phyloP scores from a whole-genome alignment of 92 coral and sea anemone genomes.

The Phymanthus crucifer region DNA sequence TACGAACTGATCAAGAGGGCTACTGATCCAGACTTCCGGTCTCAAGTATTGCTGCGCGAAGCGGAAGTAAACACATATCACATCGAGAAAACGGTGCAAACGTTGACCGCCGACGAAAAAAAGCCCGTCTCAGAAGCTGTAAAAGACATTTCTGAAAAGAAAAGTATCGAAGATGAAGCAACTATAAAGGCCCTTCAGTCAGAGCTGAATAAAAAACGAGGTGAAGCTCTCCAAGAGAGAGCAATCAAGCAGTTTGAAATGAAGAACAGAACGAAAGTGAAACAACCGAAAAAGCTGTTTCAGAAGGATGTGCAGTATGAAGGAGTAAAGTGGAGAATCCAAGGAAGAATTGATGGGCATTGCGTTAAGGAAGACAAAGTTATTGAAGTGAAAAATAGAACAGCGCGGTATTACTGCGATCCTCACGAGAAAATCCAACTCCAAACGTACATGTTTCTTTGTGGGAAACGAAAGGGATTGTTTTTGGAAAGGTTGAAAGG shows the following conservation, averaged over 20 bases:
- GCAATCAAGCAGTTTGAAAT: slow-evolving; percentile 63
- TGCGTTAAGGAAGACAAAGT: slow-evolving; percentile 51
- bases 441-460: slow-evolving; percentile 80
- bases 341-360: slow-evolving; percentile 85
- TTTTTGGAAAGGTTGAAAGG: slow-evolving; percentile 80
- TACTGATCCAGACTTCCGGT: slow-evolving; percentile 9
- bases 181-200: slow-evolving; percentile 61
- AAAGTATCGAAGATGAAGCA: slow-evolving; percentile 44
- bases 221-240: slow-evolving; percentile 69
- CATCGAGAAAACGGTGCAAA: background rate
- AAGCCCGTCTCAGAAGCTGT: slow-evolving; percentile 72
- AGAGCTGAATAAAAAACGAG: slow-evolving; percentile 72
- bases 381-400: slow-evolving; percentile 92
- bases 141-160: slow-evolving; percentile 70
- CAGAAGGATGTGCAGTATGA: slow-evolving; percentile 61
- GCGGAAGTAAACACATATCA: background rate
- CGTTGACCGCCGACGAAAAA: slow-evolving; percentile 1
- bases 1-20: background rate
- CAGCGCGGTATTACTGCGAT: slow-evolving; percentile 70
- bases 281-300: slow-evolving; percentile 35
- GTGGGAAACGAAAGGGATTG: slow-evolving; percentile 68
- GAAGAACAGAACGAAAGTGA: slow-evolving; percentile 57
- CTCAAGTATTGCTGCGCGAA: background rate
- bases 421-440: slow-evolving; percentile 82
- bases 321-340: slow-evolving; percentile 70